phyloP scores from a whole-genome alignment of 2,797 vertebrate species.

The Sebastes nivosus region DNA sequence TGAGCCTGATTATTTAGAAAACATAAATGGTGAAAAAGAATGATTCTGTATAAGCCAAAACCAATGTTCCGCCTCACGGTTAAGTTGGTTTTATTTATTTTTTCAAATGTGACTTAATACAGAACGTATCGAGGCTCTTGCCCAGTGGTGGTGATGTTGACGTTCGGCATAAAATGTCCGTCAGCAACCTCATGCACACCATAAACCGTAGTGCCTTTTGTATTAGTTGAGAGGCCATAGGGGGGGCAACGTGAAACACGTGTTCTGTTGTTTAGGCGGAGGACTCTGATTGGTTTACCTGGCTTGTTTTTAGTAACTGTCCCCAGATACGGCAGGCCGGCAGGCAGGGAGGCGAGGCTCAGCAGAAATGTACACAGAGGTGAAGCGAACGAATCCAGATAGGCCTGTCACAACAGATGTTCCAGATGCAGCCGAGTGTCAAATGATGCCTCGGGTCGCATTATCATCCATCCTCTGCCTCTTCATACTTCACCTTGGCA shows the following conservation, averaged over 20 bases:
- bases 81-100: conserved; percentile 46
- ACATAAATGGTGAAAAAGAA: conserved; percentile 19
- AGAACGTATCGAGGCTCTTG: conserved; percentile 23
- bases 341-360: conserved; percentile 7
- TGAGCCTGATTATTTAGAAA: conserved; percentile 39
- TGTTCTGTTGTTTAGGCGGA: conserved; percentile 44
- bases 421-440: conserved; percentile 76
- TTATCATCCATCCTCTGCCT: conserved; percentile 66
- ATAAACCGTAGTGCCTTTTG: conserved; percentile 44
- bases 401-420: conserved; percentile 77
- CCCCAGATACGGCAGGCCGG: conserved; percentile 33
- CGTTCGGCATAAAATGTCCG: conserved; percentile 62
- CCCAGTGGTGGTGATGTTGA: conserved; percentile 41
- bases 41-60: not conserved
- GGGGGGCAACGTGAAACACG: conserved; percentile 46
- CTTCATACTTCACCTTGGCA: conserved; percentile 67
- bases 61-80: conserved; percentile 10
- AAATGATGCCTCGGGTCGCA: conserved; percentile 68
- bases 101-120: conserved; percentile 38
- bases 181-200: conserved; percentile 47
- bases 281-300: conserved; percentile 52
- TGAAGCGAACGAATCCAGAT: conserved; percentile 35
- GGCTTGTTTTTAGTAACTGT: conserved; percentile 61
- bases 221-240: conserved; percentile 9
- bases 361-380: conserved; percentile 49